Evolutionary conservation across 1,140 invertebrate species (phyloP).

Genomic region (Plodia interpunctella): DNA sequence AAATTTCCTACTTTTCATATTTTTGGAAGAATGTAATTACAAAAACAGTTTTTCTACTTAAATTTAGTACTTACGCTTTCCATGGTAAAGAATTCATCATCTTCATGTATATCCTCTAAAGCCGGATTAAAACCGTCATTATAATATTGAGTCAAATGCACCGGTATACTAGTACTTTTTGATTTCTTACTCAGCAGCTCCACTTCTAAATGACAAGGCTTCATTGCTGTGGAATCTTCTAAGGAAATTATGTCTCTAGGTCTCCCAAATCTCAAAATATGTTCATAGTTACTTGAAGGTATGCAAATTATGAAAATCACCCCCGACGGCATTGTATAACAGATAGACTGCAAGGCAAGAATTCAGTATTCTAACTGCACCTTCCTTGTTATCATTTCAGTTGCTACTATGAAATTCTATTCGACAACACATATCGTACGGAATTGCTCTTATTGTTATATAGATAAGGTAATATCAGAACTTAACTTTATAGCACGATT

Average conservation of each 20-base stretch:
- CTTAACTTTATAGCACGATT: no score
- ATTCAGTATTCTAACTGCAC: not conserved
- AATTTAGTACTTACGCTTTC: constrained; percentile 56
- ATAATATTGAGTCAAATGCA: constrained; percentile 60
- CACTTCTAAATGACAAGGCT: constrained; percentile 45
- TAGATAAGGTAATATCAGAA: no score
- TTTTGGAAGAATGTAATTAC: no score
- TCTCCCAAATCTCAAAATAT: constrained; percentile 58
- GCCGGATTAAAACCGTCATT: constrained; percentile 45
- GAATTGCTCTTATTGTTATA: no score
- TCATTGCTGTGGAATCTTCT: constrained; percentile 25
- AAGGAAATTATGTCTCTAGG: constrained; percentile 42
- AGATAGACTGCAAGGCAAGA: not conserved
- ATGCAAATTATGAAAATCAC: constrained; percentile 62
- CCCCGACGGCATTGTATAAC: constrained; percentile 45
- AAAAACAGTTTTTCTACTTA: no score
- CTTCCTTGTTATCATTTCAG: not conserved
- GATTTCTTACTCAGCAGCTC: constrained; percentile 56
- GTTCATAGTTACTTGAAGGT: constrained; percentile 58
- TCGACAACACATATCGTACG: not conserved
- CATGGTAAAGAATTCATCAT: constrained; percentile 57
- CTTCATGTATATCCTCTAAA: constrained; percentile 52
- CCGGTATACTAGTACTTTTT: constrained; percentile 42
- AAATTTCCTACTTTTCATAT: no score
- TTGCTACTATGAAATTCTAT: not conserved